These are phyloP conservation scores for Leucania comma DNA, from an alignment of 2,888 invertebrate species.

Conservation along the genomic window DNA sequence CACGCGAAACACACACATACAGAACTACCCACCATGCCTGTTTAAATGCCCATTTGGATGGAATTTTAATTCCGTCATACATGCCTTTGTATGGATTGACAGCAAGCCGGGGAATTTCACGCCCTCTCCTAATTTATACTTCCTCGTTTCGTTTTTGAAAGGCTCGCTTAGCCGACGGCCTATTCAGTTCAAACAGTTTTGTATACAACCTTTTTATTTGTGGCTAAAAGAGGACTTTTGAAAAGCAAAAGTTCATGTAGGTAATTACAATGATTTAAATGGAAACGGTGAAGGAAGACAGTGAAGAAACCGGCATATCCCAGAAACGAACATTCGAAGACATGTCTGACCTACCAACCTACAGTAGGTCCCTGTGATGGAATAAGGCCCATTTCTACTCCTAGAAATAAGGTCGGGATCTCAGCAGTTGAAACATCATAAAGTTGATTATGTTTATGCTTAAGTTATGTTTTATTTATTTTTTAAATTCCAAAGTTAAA, in stretches of 20 bases:
- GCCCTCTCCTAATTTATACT: slow-evolving; percentile 85
- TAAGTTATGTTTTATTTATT: too few species aligned
- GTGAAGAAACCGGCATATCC: too few species aligned
- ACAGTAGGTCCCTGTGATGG: too few species aligned
- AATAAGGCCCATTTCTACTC: too few species aligned
- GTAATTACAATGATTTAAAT: neutral
- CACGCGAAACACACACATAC: slow-evolving; percentile 29
- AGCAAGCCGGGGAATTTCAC: slow-evolving; percentile 83
- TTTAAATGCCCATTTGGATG: slow-evolving; percentile 64
- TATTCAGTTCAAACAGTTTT: slow-evolving; percentile 61
- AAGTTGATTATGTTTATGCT: too few species aligned
- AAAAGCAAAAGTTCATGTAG: neutral
- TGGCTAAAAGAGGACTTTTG: slow-evolving; percentile 30
- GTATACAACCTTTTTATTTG: slow-evolving; percentile 50
- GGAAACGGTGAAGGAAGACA: too few species aligned
- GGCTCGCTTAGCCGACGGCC: slow-evolving; percentile 51
- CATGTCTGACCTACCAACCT: too few species aligned
- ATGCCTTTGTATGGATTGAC: slow-evolving; percentile 78
- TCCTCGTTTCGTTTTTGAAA: slow-evolving; percentile 75
- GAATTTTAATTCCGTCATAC: slow-evolving; percentile 84
- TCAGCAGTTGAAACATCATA: too few species aligned
- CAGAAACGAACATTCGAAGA: neutral
- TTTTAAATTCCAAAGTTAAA: too few species aligned
- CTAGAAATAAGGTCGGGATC: too few species aligned
- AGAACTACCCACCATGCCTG: slow-evolving; percentile 27